Conservation (phyloP, 2,113 vertebrate species). For the Peromyscus maniculatus region DNA sequence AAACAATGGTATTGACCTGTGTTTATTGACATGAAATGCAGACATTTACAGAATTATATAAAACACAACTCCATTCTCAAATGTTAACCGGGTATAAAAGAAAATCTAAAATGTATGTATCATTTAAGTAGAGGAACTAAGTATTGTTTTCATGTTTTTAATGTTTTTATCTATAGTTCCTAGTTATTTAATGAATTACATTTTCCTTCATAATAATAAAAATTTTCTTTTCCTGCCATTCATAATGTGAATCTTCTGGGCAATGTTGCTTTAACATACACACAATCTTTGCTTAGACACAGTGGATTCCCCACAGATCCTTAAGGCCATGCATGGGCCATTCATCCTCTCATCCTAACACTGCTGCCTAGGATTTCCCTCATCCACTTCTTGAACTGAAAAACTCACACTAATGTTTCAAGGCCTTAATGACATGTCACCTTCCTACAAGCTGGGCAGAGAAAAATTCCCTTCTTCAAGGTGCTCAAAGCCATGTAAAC, state of each 20-base stretch:
- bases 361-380: neutral
- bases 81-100: neutral
- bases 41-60: neutral
- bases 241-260: neutral
- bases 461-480: neutral
- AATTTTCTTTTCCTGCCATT: neutral
- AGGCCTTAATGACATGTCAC: neutral
- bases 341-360: neutral
- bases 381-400: neutral
- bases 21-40: neutral
- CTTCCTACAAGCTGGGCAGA: neutral
- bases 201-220: neutral
- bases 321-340: neutral
- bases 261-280: neutral
- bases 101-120: neutral
- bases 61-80: neutral
- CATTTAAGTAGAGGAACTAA: neutral
- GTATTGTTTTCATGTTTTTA: neutral
- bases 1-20: neutral
- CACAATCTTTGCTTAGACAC: neutral
- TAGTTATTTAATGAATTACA: neutral
- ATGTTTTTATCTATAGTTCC: constrained; percentile 16
- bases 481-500: neutral
- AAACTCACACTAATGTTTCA: neutral
- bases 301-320: neutral